These are phyloP conservation scores for Saxidomus purpurata DNA, from an alignment of 1,140 invertebrate species.

Conservation along the genomic window DNA sequence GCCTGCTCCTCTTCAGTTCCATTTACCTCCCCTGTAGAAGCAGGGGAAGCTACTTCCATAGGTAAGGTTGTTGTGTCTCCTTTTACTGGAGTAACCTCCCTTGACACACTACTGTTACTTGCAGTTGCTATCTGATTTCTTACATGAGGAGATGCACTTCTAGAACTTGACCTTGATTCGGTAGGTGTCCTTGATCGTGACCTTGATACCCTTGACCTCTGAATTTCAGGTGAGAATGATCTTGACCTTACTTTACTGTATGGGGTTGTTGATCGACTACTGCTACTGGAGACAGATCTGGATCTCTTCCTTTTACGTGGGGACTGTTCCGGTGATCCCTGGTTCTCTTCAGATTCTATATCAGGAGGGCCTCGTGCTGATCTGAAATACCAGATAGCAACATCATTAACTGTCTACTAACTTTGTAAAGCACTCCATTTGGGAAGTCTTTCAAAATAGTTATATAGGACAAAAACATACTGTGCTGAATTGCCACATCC, in stretches of 20 bases:
- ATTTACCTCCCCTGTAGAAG: slow-evolving; percentile 6
- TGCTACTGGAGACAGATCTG: slow-evolving; percentile 1
- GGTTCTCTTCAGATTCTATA: background rate
- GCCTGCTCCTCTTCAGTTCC: background rate
- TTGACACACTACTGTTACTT: slow-evolving; percentile 5
- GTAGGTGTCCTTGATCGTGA: slow-evolving; percentile 68
- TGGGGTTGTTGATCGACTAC: background rate
- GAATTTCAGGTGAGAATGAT: slow-evolving; percentile 66
- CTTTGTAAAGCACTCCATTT: too few species aligned
- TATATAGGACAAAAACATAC: too few species aligned
- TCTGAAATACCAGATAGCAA: slow-evolving; percentile 31
- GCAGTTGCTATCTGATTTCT: background rate
- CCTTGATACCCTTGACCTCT: slow-evolving; percentile 53
- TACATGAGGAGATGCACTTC: background rate
- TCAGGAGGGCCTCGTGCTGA: background rate
- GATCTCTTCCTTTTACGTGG: background rate
- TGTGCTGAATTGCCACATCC: too few species aligned
- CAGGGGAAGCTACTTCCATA: background rate
- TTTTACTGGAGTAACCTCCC: slow-evolving; percentile 23
- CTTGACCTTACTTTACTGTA: slow-evolving; percentile 57
- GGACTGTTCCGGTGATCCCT: background rate
- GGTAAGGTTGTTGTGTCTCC: background rate
- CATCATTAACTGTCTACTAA: too few species aligned
- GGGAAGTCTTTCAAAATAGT: background rate
- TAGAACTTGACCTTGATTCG: slow-evolving; percentile 50